phyloP scores from a whole-genome alignment of 2,113 vertebrate genomes.

The Siphamia tubifer region DNA sequence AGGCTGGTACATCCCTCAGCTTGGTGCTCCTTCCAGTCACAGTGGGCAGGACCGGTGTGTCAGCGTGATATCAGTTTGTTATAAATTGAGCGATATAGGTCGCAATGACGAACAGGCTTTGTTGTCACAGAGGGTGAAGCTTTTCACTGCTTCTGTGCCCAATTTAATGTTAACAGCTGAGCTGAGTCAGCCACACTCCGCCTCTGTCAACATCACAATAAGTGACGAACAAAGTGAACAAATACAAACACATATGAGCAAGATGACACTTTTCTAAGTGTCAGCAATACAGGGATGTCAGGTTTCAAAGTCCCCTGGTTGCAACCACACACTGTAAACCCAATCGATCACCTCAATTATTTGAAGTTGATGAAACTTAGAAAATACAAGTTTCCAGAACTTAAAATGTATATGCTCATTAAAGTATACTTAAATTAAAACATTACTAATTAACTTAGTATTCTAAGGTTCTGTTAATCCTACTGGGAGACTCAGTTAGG shows the following conservation, averaged over 20 bases:
- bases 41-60: neutral
- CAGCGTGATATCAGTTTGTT: neutral
- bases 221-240: constrained; percentile 15
- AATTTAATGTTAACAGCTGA: constrained; percentile 34
- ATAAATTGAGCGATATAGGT: neutral
- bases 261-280: neutral
- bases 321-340: too few relatives aligned
- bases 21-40: neutral
- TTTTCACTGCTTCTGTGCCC: neutral
- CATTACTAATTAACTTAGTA: too few relatives aligned
- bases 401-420: too few relatives aligned
- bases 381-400: too few relatives aligned
- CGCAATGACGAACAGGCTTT: neutral
- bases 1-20: neutral
- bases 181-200: constrained; percentile 37
- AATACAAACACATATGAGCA: neutral
- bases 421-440: too few relatives aligned
- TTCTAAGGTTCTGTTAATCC: too few relatives aligned
- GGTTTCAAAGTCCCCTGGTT: constrained; percentile 15
- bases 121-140: constrained; percentile 12
- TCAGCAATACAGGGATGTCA: constrained; percentile 7
- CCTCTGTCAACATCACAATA: constrained; percentile 15
- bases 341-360: too few relatives aligned
- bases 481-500: too few relatives aligned
- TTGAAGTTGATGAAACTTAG: too few relatives aligned